These are phyloP conservation scores for Chitala chitala DNA, from an alignment of 2,113 vertebrate genomes.

Conservation along the genomic window DNA sequence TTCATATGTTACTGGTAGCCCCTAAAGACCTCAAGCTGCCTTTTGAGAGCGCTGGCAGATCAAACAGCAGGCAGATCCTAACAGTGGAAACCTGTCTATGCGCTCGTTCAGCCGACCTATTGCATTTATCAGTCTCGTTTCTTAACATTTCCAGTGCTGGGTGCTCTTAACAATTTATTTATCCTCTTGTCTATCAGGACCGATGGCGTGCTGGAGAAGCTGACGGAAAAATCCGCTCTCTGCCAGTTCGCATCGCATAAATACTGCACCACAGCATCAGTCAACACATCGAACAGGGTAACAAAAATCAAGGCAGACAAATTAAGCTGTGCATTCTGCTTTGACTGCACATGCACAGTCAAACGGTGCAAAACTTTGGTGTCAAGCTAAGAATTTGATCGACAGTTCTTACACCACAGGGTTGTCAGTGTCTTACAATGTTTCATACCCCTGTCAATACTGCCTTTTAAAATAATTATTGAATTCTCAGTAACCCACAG, in stretches of 20 bases:
- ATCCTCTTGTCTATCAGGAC: slow-evolving; percentile 30
- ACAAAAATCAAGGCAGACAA: slow-evolving; percentile 32
- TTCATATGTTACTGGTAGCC: slow-evolving; percentile 58
- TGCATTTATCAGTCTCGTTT: slow-evolving; percentile 42
- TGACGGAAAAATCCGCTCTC: background rate
- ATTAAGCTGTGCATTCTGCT: slow-evolving; percentile 39
- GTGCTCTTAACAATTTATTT: slow-evolving; percentile 47
- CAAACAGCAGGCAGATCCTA: slow-evolving; percentile 49
- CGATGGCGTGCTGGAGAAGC: background rate
- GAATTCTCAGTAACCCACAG: no score
- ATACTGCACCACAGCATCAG: slow-evolving; percentile 34
- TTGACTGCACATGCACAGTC: background rate
- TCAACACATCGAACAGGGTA: slow-evolving; percentile 28
- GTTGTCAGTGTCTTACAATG: background rate
- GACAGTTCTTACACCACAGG: background rate
- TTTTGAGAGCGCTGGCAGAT: slow-evolving; percentile 45
- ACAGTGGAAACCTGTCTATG: slow-evolving; percentile 33
- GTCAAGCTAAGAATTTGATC: background rate
- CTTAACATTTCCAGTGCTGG: slow-evolving; percentile 38
- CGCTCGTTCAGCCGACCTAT: slow-evolving; percentile 37
- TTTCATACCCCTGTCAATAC: background rate
- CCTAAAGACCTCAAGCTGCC: slow-evolving; percentile 46
- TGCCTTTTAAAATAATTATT: no score
- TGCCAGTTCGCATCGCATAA: slow-evolving; percentile 11
- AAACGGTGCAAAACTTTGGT: background rate